Evolutionary conservation across 1,140 invertebrate species (phyloP).

Genomic region (Tetragonula clypearis): DNA sequence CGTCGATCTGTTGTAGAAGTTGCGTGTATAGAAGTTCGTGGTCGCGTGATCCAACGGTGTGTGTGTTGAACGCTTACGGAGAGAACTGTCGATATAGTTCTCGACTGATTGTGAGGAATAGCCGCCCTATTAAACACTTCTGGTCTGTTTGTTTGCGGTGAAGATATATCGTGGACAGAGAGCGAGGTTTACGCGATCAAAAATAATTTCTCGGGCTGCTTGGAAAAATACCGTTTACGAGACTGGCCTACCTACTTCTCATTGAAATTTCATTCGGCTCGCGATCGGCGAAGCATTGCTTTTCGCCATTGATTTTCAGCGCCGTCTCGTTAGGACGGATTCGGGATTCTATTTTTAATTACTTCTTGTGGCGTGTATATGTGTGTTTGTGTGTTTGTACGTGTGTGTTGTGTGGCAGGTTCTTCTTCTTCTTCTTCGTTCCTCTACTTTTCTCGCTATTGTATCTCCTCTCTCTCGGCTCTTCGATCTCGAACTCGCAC

Average conservation of each 20-base stretch:
- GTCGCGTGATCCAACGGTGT: not conserved
- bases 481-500: not conserved
- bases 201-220: conserved; percentile 27
- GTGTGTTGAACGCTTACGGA: not conserved
- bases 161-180: conserved; percentile 32
- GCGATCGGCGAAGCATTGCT: not conserved
- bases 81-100: not conserved
- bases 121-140: not conserved
- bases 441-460: not conserved
- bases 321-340: conserved; percentile 55
- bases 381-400: not conserved
- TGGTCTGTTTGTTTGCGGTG: not conserved
- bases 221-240: conserved; percentile 45
- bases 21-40: not conserved
- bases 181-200: conserved; percentile 31
- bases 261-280: not conserved
- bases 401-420: conserved; percentile 12
- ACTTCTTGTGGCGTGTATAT: not conserved
- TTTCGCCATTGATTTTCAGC: conserved; percentile 11
- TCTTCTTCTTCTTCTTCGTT: not conserved
- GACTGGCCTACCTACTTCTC: conserved; percentile 26
- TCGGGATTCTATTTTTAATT: conserved; percentile 44
- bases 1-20: not conserved
- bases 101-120: not conserved
- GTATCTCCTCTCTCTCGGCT: not conserved